Evolutionary conservation across 2,888 invertebrate genomes (phyloP), one percentile per base, ranked within the genome.

Genomic region (Eristalis pertinax): DNA sequence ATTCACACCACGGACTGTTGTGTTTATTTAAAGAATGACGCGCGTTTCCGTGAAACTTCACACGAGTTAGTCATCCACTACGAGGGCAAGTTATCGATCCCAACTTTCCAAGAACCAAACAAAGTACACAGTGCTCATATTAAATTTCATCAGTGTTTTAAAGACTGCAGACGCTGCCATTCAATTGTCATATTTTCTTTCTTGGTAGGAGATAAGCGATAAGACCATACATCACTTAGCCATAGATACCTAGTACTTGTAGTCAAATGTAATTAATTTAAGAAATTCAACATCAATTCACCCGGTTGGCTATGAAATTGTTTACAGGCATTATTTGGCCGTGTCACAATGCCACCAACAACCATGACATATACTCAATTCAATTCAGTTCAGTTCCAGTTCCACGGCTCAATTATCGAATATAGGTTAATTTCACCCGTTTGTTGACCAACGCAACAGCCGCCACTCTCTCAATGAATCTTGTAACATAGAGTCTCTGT

Each of bases 381-480:
- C 78, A 82, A 75, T 76, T 80, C 60, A 76, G n/a, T n/a, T n/a
- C n/a, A n/a, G n/a, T n/a, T n/a, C n/a, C 60, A 67, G n/a, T n/a
- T 82, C 72, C 62, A 75, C 68, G 70, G 77, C 74, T 83, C 86
- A 83, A 87, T 84, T 58, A 86, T 83, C 87, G 80, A 87, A 84
- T 79, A 83, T 83, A 83, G 78, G 83, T 72, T 86, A 72, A 86
- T 74, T 76, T 60, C 24, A 50, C 62, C 11, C 26, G 11, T 41
- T 60, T 65, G 41, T 73, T 65, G 43, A 79, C 32, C 58, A 65
- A 70, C 32, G 64, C 50, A 69, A 63, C 65, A 32, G 50, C 68
- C 73, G 67, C 35, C n/a, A n/a, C n/a, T n/a, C n/a, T 74, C 60
- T 60, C 60, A 74, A 50, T 56, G 63, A 50, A 74, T 68, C 74